phyloP scores from a whole-genome alignment of 1,140 invertebrate species.

The Pseudomyrmex cubaensis region DNA sequence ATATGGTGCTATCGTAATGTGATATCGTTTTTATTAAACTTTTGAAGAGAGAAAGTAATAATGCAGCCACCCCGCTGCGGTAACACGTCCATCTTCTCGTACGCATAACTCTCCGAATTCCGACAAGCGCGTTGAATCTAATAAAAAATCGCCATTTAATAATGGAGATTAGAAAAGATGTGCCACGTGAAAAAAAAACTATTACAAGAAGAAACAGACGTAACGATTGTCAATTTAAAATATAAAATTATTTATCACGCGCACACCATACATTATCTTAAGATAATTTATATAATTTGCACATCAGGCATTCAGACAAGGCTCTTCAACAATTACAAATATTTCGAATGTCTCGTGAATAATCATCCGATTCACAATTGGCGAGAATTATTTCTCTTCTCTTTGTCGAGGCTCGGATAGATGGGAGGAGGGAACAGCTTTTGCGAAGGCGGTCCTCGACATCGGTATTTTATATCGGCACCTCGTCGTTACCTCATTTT shows the following conservation, averaged over 20 bases:
- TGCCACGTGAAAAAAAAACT: background rate
- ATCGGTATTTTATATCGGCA: slow-evolving; percentile 1
- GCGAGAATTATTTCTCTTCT: too few relatives aligned
- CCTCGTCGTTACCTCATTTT: slow-evolving; percentile 15
- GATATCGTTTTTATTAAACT: slow-evolving; percentile 54
- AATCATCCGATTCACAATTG: too few relatives aligned
- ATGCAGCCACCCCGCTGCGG: background rate
- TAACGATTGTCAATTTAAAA: too few relatives aligned
- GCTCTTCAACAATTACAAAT: background rate
- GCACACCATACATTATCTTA: background rate
- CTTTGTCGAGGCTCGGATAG: too few relatives aligned
- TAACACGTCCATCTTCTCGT: too few relatives aligned
- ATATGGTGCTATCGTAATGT: slow-evolving; percentile 57
- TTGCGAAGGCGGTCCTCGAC: too few relatives aligned
- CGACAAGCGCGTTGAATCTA: background rate
- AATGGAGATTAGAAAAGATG: background rate
- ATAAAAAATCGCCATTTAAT: background rate
- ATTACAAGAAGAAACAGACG: too few relatives aligned
- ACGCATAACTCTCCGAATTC: background rate
- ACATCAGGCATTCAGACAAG: background rate
- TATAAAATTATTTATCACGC: too few relatives aligned
- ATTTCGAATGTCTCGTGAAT: background rate
- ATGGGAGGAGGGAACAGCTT: background rate
- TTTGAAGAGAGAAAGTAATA: background rate
- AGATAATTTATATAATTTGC: background rate